Conservation (phyloP, 2,113 vertebrate genomes). For the Smithornis capensis region DNA sequence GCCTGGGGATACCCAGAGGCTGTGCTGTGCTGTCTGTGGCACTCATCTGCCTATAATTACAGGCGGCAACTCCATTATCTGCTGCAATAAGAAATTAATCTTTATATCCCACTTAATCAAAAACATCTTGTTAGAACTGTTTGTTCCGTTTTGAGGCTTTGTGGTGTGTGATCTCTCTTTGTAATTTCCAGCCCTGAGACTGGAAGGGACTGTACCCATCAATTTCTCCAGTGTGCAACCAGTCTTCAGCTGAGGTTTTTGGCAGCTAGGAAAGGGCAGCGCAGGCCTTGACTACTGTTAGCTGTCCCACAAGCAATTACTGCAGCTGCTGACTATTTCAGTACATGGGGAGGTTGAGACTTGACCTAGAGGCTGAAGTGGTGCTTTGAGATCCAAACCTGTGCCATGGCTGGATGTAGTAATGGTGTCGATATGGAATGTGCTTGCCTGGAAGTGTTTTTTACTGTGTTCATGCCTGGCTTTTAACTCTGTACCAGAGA, state of each 20-base stretch:
- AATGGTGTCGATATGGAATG: rapidly evolving
- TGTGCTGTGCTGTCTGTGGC: neutral
- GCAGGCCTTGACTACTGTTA: neutral
- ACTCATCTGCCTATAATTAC: neutral
- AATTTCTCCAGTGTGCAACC: neutral
- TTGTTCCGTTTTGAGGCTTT: neutral
- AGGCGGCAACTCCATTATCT: rapidly evolving
- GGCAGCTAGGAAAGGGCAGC: neutral
- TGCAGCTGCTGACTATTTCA: neutral
- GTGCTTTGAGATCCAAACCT: neutral
- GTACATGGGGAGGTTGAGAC: neutral
- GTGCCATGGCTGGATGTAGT: neutral
- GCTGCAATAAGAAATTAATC: neutral
- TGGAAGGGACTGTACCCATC: neutral
- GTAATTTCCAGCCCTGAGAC: neutral
- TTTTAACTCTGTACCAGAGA: neutral
- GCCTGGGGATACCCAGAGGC: neutral
- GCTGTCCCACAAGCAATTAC: neutral
- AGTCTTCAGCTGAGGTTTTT: neutral
- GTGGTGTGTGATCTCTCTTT: neutral
- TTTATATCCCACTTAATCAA: neutral
- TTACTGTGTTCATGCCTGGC: neutral
- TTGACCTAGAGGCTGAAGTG: neutral
- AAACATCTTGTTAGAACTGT: neutral
- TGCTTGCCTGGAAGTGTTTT: neutral